Conservation (phyloP, 2,888 invertebrate species). For the Eudemis profundana region DNA sequence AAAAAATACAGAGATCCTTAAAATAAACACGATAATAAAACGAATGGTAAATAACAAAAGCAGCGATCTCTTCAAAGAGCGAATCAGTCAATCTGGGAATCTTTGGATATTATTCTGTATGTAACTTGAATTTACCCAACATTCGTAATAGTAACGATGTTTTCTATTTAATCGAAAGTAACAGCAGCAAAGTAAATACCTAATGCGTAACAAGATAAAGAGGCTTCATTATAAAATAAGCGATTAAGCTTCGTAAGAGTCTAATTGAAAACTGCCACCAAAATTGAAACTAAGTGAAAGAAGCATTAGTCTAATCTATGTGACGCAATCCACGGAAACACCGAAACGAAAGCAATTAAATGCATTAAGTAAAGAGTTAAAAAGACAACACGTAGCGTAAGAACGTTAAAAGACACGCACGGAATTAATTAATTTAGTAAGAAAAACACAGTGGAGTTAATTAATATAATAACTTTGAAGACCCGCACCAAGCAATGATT, state of each 20-base stretch:
- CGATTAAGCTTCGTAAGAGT: background rate
- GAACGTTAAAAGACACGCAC: slow-evolving; percentile 12
- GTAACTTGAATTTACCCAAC: too few species aligned
- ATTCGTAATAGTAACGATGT: background rate
- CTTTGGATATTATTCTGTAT: too few species aligned
- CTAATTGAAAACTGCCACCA: slow-evolving; percentile 22
- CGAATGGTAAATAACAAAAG: too few species aligned
- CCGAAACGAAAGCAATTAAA: slow-evolving; percentile 38
- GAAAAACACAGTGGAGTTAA: background rate
- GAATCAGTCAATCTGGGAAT: too few species aligned
- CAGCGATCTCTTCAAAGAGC: too few species aligned
- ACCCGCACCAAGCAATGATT: too few species aligned
- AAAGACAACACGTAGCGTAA: slow-evolving; percentile 19
- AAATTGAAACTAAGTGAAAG: slow-evolving; percentile 23
- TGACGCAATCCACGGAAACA: slow-evolving; percentile 36
- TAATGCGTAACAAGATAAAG: slow-evolving; percentile 20
- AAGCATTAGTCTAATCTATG: slow-evolving; percentile 28
- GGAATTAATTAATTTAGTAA: background rate
- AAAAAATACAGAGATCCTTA: too few species aligned
- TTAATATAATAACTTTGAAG: background rate
- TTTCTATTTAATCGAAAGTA: background rate
- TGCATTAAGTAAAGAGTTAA: slow-evolving; percentile 27
- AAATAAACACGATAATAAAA: too few species aligned
- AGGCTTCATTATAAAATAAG: background rate
- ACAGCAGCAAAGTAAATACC: background rate